Evolutionary conservation across 1,140 invertebrate genomes (phyloP).

Genomic region (Drosophila ambigua): DNA sequence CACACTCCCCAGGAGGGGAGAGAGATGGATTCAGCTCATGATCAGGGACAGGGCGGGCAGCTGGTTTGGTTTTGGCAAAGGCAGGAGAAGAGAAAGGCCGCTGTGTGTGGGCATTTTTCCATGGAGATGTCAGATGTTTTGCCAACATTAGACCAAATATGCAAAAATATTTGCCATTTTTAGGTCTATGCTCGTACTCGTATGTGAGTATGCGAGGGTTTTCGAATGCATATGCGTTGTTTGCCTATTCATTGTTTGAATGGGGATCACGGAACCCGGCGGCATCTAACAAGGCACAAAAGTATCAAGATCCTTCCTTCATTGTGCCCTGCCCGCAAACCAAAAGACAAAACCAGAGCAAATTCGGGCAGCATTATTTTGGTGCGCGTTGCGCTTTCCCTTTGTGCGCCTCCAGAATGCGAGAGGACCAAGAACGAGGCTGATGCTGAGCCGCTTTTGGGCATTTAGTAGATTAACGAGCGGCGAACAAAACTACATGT

Average conservation of each 20-base stretch:
- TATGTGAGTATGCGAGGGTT: background rate
- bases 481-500: slow-evolving; percentile 60
- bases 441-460: slow-evolving; percentile 69
- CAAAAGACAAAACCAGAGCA: slow-evolving; percentile 41
- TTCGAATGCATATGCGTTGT: background rate
- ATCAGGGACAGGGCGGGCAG: background rate
- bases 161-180: slow-evolving; percentile 56
- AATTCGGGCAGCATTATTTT: slow-evolving; percentile 14
- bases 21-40: no score
- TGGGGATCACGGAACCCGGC: slow-evolving; percentile 9
- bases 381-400: slow-evolving; percentile 29
- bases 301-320: slow-evolving; percentile 56
- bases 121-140: slow-evolving; percentile 60
- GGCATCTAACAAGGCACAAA: slow-evolving; percentile 37
- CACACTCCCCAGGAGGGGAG: background rate
- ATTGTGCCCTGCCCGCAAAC: slow-evolving; percentile 37
- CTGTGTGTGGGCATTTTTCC: slow-evolving; percentile 16
- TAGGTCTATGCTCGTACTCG: background rate
- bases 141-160: slow-evolving; percentile 57
- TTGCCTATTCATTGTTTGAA: slow-evolving; percentile 18
- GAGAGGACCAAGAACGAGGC: slow-evolving; percentile 7
- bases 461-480: slow-evolving; percentile 78
- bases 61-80: slow-evolving; percentile 1
- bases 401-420: slow-evolving; percentile 24
- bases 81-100: background rate